phyloP scores from a whole-genome alignment of 1,140 invertebrate genomes.

The Triops cancriformis region DNA sequence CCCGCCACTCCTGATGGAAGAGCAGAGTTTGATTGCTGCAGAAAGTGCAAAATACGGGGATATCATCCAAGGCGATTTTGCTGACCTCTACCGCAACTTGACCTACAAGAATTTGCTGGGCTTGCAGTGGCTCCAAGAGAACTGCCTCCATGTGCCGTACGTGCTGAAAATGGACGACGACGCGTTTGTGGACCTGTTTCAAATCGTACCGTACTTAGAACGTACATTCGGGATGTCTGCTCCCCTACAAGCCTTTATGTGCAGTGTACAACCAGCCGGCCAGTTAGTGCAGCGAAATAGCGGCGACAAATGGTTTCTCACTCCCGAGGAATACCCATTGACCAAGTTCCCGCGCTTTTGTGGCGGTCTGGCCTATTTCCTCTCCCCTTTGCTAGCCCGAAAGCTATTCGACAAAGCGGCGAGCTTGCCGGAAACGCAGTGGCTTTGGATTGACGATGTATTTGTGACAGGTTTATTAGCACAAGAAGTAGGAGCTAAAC shows the following conservation, averaged over 20 bases:
- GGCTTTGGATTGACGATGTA: conserved; percentile 49
- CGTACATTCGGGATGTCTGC: conserved; percentile 33
- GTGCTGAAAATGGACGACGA: conserved; percentile 49
- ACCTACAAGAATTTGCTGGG: conserved; percentile 46
- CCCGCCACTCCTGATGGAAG: conserved; percentile 29
- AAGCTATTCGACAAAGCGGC: conserved; percentile 32
- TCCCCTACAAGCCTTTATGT: conserved; percentile 35
- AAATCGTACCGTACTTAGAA: conserved; percentile 37
- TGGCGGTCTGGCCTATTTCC: conserved; percentile 44
- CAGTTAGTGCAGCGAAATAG: conserved; percentile 38
- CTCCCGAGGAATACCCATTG: conserved; percentile 35
- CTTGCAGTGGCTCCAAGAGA: conserved; percentile 41
- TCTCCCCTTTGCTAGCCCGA: conserved; percentile 51
- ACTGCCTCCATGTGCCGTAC: conserved; percentile 40
- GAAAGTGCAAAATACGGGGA: conserved; percentile 35
- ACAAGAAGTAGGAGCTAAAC: conserved; percentile 34
- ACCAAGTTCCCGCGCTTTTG: conserved; percentile 40
- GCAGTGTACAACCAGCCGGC: conserved; percentile 39
- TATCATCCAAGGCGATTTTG: conserved; percentile 41
- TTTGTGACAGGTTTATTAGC: conserved; percentile 44
- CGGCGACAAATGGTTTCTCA: conserved; percentile 40
- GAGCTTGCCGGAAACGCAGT: conserved; percentile 35
- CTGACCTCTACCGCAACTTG: conserved; percentile 43
- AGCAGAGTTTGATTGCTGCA: conserved; percentile 29
- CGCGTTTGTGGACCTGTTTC: conserved; percentile 45